These are phyloP conservation scores for Aleiodes leptofemur DNA, from an alignment of 2,888 invertebrate species.

Conservation along the genomic window DNA sequence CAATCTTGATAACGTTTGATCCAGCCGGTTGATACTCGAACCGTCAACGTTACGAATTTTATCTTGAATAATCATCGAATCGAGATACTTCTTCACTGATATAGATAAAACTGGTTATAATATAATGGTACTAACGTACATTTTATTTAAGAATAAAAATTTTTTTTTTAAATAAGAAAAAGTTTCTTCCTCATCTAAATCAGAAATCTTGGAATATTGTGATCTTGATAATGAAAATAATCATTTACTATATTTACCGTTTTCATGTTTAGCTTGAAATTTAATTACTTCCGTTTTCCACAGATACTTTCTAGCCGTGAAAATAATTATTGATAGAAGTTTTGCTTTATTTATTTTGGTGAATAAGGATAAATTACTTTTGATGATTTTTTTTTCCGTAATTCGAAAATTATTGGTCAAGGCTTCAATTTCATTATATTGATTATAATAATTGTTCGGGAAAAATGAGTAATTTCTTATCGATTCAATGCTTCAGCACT, in stretches of 20 bases:
- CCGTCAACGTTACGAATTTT: slow-evolving; percentile 29
- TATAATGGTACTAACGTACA: slow-evolving; percentile 24
- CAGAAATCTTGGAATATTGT: slow-evolving; percentile 10
- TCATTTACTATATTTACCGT: slow-evolving; percentile 6
- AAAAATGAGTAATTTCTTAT: slow-evolving; percentile 1
- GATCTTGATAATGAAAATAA: slow-evolving; percentile 31
- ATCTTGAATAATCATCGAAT: slow-evolving; percentile 29
- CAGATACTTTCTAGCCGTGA: no score
- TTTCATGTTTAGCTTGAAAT: background rate
- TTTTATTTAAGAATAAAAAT: background rate
- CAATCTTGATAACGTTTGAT: slow-evolving; percentile 40
- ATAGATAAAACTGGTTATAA: slow-evolving; percentile 32
- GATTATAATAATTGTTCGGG: no score
- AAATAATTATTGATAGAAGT: no score
- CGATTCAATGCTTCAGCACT: slow-evolving; percentile 9
- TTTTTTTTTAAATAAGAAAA: no score
- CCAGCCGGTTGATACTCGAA: slow-evolving; percentile 34
- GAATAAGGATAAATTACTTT: no score
- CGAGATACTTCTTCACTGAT: slow-evolving; percentile 28
- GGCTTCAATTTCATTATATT: no score
- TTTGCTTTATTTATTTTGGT: no score
- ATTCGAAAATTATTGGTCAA: no score
- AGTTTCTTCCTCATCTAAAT: background rate
- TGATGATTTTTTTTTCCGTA: no score
- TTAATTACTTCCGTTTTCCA: no score